Evolutionary conservation across 1,140 invertebrate species (phyloP), one percentile per base, ranked within the genome.

Genomic region (Apis cerana): DNA sequence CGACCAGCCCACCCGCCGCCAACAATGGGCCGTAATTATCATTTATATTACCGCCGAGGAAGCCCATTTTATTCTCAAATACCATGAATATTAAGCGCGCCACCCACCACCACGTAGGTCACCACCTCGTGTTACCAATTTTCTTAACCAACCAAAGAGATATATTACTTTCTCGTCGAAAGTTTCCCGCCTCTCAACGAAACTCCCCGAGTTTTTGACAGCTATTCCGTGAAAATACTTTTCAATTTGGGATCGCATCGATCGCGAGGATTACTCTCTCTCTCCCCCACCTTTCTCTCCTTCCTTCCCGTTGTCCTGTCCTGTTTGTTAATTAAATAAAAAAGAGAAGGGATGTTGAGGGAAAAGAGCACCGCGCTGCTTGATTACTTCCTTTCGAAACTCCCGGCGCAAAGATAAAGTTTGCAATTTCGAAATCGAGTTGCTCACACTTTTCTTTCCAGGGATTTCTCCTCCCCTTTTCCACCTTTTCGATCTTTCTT

Each of bases 1-100:
- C 78, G 77, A 62, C 75, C 54, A 65, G 48, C 69, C 78, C 59
- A 69, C 21, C 33, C 56, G 56, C 76, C 43, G 80, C 43, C 76
- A 85, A 87, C 88, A 90, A 90, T 90, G 89, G 78, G 82, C 70
- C 85, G 83, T 80, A 90, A 91, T 91, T 90, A 89, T 89, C 89
- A 89, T 89, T 89, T 90, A 90, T 89, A 89, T 89, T 87, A 85
- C 85, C 78, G 69, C 67, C 68, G 80, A 86, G 75, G 67, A 85
- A 85, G 80, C 50, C 77, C 84, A 88, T 86, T 87, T 90, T 86
- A 70, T 78, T 75, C 68, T 61, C 56, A 84, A 82, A 85, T 86
- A 90, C 85, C 81, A 88, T 89, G 85, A 89, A 89, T 90, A 83
- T 89, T 88, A 84, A 90, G 86, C 78, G 27, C 33, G 27, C 27